A percentile compares a stretch with the other conserved stretches of the same genome.
Conservation (phyloP, 2,797 vertebrate species). For the Cygnus olor region DNA sequence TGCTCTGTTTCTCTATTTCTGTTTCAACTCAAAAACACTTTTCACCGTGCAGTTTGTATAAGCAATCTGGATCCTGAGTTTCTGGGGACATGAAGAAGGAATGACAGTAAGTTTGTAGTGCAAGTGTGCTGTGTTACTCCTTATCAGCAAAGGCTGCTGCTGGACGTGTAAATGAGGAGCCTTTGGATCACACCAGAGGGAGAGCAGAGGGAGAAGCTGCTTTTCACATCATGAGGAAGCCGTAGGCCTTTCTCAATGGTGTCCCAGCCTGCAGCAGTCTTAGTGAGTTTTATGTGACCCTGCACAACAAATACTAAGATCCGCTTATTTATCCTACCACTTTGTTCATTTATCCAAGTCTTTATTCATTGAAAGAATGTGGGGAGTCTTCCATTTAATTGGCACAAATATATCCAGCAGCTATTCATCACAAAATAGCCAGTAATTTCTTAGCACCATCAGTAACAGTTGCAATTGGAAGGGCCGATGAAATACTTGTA, state of each 20-base stretch:
- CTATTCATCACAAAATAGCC: background rate
- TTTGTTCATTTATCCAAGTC: background rate
- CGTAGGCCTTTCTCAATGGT: background rate
- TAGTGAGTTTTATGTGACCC: background rate
- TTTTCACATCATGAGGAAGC: background rate
- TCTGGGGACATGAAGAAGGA: background rate
- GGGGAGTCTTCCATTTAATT: background rate
- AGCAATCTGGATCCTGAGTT: background rate
- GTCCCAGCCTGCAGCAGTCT: background rate
- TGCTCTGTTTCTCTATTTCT: background rate
- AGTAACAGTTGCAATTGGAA: background rate
- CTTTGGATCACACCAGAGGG: background rate
- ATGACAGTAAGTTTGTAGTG: background rate
- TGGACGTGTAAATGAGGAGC: background rate
- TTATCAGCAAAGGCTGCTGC: background rate
- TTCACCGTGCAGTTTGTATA: background rate
- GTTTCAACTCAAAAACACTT: background rate
- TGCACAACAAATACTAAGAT: background rate
- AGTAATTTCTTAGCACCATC: accelerated
- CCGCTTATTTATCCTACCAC: background rate
- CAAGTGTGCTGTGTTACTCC: background rate
- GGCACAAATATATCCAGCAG: background rate
- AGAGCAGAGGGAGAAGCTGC: background rate
- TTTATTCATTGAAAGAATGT: background rate
- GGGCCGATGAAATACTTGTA: background rate